Base-by-base conservation (phyloP, 1,140 invertebrate species). In the Lethocerus indicus region DNA sequence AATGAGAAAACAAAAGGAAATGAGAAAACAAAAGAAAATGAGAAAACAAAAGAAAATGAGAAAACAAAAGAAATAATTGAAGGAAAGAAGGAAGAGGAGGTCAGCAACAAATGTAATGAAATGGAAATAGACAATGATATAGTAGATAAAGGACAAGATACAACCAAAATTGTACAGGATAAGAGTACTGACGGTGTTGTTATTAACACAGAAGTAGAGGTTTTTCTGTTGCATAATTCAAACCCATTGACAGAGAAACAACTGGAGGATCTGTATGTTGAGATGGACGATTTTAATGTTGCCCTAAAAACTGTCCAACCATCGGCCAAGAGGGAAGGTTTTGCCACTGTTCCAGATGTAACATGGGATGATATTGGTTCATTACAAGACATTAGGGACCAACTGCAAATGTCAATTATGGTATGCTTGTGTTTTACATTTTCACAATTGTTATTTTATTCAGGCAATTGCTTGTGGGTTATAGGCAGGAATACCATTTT, bases 291-390 rank as follows among this genome's bases (percentile, higher is more conserved):
- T 61, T 90, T 93, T 60, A 57, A 75, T 45, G 71, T 69, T 55
- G 91, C 92, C 20, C 61, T 95, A 7, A 81, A 81, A 59, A 69
- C 76, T 56, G 80, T 93, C 16, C 83, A 87, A 63, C 92, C 92
- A n/a, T 92, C 89, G 40, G 81, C 89, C 0, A 94, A 94, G 57
- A 72, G 93, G 54, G 94, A 98, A 74, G 95, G 95, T 41, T 97
- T 98, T 68, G 86, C 88, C 3, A 95, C 92, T 6, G 88, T 98
- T 18, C 94, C 95, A 12, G 88, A 96, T 71, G 85, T 90, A 0
- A 93, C 87, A 0, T 99, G 95, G 95, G 79, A 90, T 52, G 91
- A 99, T 68, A 78, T 99, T 58, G 96, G 96, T 1, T 94, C 93
- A 1, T 63, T 98, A 9, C 72, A 76, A 27, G 74, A 88, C 61